Conservation (phyloP, 2,888 invertebrate genomes). For the Tetrapedia diversipes region DNA sequence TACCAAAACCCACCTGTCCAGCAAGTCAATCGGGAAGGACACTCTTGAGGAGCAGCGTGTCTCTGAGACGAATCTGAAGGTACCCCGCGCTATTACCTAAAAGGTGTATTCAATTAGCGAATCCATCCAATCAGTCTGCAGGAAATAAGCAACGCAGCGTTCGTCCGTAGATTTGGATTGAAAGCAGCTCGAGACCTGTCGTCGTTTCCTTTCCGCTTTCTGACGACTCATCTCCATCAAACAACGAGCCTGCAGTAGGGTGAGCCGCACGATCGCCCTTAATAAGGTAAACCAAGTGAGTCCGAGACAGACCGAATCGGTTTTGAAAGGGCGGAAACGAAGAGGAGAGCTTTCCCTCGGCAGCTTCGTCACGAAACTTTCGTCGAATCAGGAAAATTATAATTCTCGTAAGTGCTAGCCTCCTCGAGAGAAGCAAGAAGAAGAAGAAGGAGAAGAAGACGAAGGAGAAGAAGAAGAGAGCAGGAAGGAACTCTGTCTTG, state of each 20-base stretch:
- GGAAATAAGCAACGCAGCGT: background rate
- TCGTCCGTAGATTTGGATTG: conserved; percentile 10
- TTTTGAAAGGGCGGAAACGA: conserved; percentile 18
- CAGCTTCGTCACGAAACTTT: conserved; percentile 60
- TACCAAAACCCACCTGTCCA: no score
- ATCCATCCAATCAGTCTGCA: conserved; percentile 20
- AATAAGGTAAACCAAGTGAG: conserved; percentile 66
- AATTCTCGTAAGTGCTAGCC: conserved; percentile 67
- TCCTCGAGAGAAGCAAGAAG: conserved; percentile 10
- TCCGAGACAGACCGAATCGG: conserved; percentile 42
- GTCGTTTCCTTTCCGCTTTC: conserved; percentile 35
- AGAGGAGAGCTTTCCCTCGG: conserved; percentile 17
- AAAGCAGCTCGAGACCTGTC: conserved; percentile 26
- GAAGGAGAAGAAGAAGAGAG: conserved; percentile 1
- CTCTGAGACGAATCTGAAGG: no score
- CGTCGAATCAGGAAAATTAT: conserved; percentile 69
- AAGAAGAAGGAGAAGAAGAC: background rate
- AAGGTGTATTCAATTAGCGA: background rate
- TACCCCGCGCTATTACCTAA: no score
- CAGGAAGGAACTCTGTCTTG: background rate
- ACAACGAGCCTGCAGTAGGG: conserved; percentile 43
- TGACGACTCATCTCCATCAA: conserved; percentile 62
- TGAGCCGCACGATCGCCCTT: conserved; percentile 35
- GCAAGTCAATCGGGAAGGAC: no score
- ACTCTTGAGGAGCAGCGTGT: no score